Conservation (phyloP, 2,888 invertebrate genomes). For the Halictus quadricinctus region DNA sequence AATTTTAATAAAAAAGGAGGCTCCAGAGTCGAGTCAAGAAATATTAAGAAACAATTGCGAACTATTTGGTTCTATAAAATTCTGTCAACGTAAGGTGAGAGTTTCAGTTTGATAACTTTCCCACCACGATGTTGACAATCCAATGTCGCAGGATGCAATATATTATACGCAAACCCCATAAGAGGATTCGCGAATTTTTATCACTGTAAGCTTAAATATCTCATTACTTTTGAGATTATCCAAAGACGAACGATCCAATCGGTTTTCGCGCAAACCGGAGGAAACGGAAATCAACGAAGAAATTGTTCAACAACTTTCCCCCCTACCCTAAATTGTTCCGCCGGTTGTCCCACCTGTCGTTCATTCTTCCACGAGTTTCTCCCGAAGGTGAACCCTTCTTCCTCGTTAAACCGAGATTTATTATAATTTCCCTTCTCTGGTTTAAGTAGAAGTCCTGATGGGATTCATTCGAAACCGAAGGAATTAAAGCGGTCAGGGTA, state of each 20-base stretch:
- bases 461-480: conserved; percentile 2
- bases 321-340: neutral
- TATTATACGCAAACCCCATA: neutral
- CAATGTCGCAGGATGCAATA: neutral
- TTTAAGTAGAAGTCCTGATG: neutral
- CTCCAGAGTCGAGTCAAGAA: neutral
- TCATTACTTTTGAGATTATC: neutral
- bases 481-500: neutral
- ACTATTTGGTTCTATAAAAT: too few relatives aligned
- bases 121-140: neutral
- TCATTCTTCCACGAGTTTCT: neutral
- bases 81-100: neutral
- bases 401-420: conserved; percentile 5
- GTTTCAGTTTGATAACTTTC: neutral
- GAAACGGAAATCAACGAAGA: neutral
- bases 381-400: neutral
- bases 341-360: neutral
- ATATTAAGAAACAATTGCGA: neutral
- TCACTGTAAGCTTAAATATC: neutral
- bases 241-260: conserved; percentile 1
- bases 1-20: too few relatives aligned
- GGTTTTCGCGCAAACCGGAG: neutral
- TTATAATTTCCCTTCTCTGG: neutral
- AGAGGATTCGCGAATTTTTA: conserved; percentile 5
- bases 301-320: neutral